Percentiles rank a stretch among this genome's conserved stretches.
phyloP scores from a whole-genome alignment of 2,797 vertebrate species.

The Toxotes lorentzi region DNA sequence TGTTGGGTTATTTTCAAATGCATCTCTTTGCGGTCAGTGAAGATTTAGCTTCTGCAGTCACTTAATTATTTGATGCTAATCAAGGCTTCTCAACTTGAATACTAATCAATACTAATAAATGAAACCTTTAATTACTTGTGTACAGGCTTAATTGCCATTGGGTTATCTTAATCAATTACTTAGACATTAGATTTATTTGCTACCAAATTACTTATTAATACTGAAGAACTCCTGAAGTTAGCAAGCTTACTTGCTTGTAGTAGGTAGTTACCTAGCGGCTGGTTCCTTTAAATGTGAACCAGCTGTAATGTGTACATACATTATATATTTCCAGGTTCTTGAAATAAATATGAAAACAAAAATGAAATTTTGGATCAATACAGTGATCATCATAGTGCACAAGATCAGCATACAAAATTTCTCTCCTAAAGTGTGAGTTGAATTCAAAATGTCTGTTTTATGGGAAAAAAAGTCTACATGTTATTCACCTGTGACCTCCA shows the following conservation, averaged over 20 bases:
- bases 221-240: neutral
- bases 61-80: neutral
- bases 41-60: neutral
- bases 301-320: neutral
- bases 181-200: neutral
- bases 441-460: conserved; percentile 5
- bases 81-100: neutral
- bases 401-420: neutral
- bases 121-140: conserved; percentile 8
- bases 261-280: neutral
- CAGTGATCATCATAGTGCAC: neutral
- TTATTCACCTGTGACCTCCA: conserved; percentile 92
- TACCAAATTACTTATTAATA: neutral
- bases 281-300: neutral
- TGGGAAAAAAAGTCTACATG: neutral
- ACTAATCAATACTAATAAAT: too few species aligned
- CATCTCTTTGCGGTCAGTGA: neutral
- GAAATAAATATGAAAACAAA: too few species aligned
- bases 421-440: neutral
- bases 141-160: neutral
- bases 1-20: neutral
- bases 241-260: neutral
- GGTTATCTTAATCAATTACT: conserved; percentile 4
- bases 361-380: neutral
- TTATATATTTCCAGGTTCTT: neutral